These are phyloP conservation scores for Mycetomoellerius zeteki DNA, from an alignment of 1,140 invertebrate genomes.

Conservation along the genomic window DNA sequence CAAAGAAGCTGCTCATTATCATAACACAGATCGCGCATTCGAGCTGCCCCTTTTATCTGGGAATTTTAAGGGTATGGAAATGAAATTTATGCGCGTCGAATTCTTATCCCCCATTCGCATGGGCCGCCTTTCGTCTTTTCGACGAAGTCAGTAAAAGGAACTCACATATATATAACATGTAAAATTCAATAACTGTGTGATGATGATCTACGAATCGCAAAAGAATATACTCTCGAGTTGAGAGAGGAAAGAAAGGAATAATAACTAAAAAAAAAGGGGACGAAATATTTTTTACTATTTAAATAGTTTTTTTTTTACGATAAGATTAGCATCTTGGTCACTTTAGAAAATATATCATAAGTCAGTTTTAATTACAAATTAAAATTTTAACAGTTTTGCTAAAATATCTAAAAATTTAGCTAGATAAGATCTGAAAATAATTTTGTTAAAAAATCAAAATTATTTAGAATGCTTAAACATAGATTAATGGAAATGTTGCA, in stretches of 20 bases:
- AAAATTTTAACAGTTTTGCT: background rate
- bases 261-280: background rate
- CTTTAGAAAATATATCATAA: background rate
- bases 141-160: conserved; percentile 47
- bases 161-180: conserved; percentile 46
- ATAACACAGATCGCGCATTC: conserved; percentile 80
- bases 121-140: conserved; percentile 23
- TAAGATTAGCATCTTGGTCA: background rate
- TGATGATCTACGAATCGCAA: conserved; percentile 35
- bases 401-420: too few relatives aligned
- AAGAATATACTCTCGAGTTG: conserved; percentile 15
- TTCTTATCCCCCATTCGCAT: conserved; percentile 39
- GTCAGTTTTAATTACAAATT: conserved; percentile 22
- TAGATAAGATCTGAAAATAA: too few relatives aligned
- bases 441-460: too few relatives aligned
- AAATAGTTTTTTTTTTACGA: background rate
- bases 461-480: too few relatives aligned
- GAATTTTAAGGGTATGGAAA: conserved; percentile 79
- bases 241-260: background rate
- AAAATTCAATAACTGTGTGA: conserved; percentile 51
- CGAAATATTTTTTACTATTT: background rate
- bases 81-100: conserved; percentile 71
- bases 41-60: conserved; percentile 74
- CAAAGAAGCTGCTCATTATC: conserved; percentile 78
- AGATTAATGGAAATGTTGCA: too few relatives aligned